Evolutionary conservation across 2,113 vertebrate genomes (phyloP).

Genomic region (Chaenogobius annularis): DNA sequence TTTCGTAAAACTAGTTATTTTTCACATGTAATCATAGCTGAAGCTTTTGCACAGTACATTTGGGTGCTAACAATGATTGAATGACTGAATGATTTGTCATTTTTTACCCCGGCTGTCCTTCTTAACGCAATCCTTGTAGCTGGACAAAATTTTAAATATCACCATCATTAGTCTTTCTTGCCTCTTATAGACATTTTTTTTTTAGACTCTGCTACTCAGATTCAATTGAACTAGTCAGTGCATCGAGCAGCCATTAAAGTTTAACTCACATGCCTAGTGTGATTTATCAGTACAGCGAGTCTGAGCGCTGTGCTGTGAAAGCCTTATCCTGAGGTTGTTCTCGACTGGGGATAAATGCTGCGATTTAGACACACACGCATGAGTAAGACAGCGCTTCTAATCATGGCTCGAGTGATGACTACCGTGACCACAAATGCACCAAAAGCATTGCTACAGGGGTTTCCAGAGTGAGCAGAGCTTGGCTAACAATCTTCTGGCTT

Average conservation of each 20-base stretch:
- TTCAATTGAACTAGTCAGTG: neutral
- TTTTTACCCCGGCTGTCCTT: neutral
- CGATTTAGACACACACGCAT: slow-evolving; percentile 12
- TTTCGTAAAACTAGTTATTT: no score
- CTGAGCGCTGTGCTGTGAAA: neutral
- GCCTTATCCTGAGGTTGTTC: neutral
- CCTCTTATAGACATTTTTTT: neutral
- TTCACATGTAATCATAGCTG: neutral
- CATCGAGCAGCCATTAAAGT: slow-evolving; percentile 10
- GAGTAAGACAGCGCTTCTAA: slow-evolving; percentile 18
- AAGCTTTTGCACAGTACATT: neutral
- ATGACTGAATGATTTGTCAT: no score
- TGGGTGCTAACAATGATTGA: neutral
- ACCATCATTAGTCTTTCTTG: neutral
- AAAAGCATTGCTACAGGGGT: slow-evolving; percentile 1
- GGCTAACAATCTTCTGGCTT: slow-evolving; percentile 1
- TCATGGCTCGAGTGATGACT: slow-evolving; percentile 16
- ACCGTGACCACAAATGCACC: slow-evolving; percentile 12
- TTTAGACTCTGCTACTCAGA: neutral
- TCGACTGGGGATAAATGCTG: slow-evolving; percentile 4
- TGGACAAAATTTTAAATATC: neutral
- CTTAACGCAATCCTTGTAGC: neutral
- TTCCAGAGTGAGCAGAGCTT: neutral
- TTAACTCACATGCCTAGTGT: neutral
- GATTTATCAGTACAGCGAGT: neutral